A percentile compares a stretch with the other conserved stretches of the same genome.
Conservation (phyloP, 2,797 vertebrate genomes). For the Lithobates sylvaticus region DNA sequence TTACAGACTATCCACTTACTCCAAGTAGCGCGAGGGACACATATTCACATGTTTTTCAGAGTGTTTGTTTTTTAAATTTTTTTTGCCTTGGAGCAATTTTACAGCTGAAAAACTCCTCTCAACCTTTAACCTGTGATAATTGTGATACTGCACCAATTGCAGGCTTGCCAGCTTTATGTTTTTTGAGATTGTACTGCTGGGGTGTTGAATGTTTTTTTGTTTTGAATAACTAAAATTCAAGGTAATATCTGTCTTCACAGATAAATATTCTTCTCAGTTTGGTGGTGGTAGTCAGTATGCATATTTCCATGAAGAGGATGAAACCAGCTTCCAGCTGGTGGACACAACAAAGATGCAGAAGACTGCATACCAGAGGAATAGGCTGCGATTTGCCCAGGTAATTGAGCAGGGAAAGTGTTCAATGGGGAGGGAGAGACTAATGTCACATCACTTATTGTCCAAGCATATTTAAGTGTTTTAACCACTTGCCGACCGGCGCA, state of each 20-base stretch:
- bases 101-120: too few relatives aligned
- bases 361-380: slow-evolving; percentile 96
- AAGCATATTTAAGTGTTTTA: too few relatives aligned
- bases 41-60: too few relatives aligned
- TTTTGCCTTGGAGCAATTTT: not conserved
- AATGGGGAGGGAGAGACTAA: too few relatives aligned
- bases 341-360: slow-evolving; percentile 97
- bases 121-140: not conserved
- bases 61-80: not conserved
- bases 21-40: too few relatives aligned
- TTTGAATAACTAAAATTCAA: not conserved
- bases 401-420: not conserved
- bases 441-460: too few relatives aligned
- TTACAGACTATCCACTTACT: too few relatives aligned
- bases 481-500: too few relatives aligned
- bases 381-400: slow-evolving; percentile 98
- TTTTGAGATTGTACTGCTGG: not conserved
- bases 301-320: slow-evolving; percentile 97
- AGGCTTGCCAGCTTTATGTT: not conserved
- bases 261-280: slow-evolving; percentile 98
- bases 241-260: slow-evolving; percentile 71
- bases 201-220: too few relatives aligned
- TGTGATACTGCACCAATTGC: too few relatives aligned
- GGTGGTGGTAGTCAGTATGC: slow-evolving; percentile 97
- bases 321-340: slow-evolving; percentile 97